Base-by-base conservation (phyloP, 2,888 invertebrate genomes). In the Octonoba sinensis region DNA sequence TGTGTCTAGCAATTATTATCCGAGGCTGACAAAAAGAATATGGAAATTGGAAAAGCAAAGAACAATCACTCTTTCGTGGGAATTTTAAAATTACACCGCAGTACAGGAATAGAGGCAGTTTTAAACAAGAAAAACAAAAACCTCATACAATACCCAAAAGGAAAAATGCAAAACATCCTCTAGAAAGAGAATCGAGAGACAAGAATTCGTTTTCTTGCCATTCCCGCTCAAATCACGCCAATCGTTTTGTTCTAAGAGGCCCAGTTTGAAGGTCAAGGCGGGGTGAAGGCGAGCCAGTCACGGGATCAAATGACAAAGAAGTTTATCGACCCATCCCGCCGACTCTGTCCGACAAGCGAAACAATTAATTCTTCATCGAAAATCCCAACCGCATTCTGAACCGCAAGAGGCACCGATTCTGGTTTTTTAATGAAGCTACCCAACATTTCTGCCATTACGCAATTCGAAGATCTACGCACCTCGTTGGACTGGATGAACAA, bases 231-330 rank as follows among this genome's bases (percentile, higher is more conserved):
- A 64, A 64, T 64, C 64, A 24, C 20, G n/a, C 44, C 62, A 62
- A 62, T 62, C n/a, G 64, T 18, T 64, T 64, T 54, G 54, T 54
- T 54, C 15, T 2, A n/a, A 18, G 18, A 44, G 27, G 18, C 36
- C 44, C 36, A 44, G 64, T 44, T 47, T 59, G 49, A 71, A 71
- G 71, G 71, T 71, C 71, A 71, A 71, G 71, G 71, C 57, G 47
- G 71, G 71, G 59, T 71, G 71, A 71, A 71, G 71, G 71, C 47
- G 36, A 71, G 46, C 71, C 59, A 60, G 71, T 71, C 57, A 57
- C 24, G 47, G 60, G 46, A 59, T 59, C 60, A 49, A 47, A 47
- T 71, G 71, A 71, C 71, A 71, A 49, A 71, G 59, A 47, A 71
- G 71, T 71, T 71, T 71, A 60, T 59, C 71, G 71, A 71, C 71